These are phyloP conservation scores for Notothenia rossii DNA, from an alignment of 2,113 vertebrate species.

Conservation along the genomic window DNA sequence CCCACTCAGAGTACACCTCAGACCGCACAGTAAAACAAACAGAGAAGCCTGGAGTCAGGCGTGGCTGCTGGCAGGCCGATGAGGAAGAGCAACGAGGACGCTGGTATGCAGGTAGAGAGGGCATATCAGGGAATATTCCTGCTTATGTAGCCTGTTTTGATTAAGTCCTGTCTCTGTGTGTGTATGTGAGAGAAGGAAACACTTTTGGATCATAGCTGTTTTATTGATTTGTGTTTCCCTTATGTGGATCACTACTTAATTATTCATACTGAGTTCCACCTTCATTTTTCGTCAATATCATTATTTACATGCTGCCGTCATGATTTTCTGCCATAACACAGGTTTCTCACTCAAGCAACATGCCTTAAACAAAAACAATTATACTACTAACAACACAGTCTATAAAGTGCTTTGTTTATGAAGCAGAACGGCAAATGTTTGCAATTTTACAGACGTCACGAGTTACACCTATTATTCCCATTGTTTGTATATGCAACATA, in stretches of 20 bases:
- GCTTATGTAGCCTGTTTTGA: constrained; percentile 15
- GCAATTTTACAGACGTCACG: neutral
- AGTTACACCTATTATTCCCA: neutral
- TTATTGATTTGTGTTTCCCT: constrained; percentile 38
- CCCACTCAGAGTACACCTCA: constrained; percentile 60
- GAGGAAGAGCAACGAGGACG: constrained; percentile 38
- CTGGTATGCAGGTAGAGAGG: neutral
- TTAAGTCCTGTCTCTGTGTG: neutral
- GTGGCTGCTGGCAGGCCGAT: neutral
- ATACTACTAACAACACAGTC: neutral
- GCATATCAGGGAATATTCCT: constrained; percentile 3
- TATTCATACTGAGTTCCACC: constrained; percentile 25
- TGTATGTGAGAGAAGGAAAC: constrained; percentile 13
- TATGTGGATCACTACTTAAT: constrained; percentile 23
- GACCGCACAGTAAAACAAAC: constrained; percentile 65
- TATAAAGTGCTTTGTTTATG: neutral
- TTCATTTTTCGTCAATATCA: constrained; percentile 12
- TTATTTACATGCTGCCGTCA: constrained; percentile 16
- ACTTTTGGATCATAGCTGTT: constrained; percentile 35
- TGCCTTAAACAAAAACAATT: neutral
- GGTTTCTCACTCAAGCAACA: neutral
- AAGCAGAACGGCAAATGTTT: neutral
- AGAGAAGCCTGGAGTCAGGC: constrained; percentile 35
- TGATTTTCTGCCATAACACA: constrained; percentile 4
- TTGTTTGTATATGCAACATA: neutral